Conservation (phyloP, 2,888 invertebrate genomes). For the Ceriagrion tenellum region DNA sequence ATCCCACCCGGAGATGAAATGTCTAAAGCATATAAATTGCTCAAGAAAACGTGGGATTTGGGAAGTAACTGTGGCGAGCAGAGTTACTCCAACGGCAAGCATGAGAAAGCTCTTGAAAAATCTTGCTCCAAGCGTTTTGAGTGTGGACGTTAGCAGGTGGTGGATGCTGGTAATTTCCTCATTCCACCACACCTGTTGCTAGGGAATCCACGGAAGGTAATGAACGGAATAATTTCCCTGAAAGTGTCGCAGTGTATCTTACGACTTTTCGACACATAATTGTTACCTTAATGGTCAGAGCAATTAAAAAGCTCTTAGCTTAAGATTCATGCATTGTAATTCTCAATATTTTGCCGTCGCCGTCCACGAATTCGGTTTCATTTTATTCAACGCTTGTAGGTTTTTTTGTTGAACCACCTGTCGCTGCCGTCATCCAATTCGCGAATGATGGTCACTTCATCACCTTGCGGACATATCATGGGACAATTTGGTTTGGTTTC, state of each 20-base stretch:
- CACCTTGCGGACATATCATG: too few species aligned
- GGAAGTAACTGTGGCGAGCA: neutral
- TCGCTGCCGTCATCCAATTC: too few species aligned
- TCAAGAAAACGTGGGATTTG: neutral
- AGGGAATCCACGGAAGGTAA: neutral
- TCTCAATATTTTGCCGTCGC: neutral
- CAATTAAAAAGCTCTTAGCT: neutral
- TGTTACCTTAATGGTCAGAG: neutral
- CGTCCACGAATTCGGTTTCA: neutral
- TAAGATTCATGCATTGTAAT: neutral
- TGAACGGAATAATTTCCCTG: constrained; percentile 18
- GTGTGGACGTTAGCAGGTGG: constrained; percentile 5
- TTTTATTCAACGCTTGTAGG: neutral
- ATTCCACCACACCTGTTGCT: constrained; percentile 59
- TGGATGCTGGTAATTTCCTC: constrained; percentile 4
- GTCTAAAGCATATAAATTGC: neutral
- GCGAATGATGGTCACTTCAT: too few species aligned
- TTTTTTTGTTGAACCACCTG: too few species aligned
- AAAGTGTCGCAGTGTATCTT: neutral
- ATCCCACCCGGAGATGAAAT: too few species aligned
- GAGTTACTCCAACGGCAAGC: neutral
- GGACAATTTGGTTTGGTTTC: too few species aligned
- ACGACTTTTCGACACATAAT: neutral
- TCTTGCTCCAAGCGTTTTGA: neutral
- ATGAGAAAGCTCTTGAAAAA: neutral